Percentiles rank a stretch among this genome's conserved stretches.
phyloP scores from a whole-genome alignment of 2,113 vertebrate species.

The Leptobrachium leishanense region DNA sequence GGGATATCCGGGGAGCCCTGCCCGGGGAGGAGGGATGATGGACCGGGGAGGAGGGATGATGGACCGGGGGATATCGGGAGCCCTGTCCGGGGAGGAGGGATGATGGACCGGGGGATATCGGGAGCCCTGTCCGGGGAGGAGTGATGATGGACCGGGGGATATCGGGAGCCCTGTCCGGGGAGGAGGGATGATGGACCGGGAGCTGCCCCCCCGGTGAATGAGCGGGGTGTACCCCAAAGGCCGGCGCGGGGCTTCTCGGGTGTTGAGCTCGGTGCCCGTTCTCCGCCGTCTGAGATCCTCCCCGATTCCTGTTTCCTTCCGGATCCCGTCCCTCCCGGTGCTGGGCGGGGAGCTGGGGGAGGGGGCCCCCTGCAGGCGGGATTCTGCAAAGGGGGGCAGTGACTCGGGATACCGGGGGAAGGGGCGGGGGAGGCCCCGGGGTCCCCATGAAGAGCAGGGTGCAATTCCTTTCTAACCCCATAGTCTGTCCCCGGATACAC shows the following conservation, averaged over 20 bases:
- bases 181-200: too few species aligned
- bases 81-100: slow-evolving; percentile 43
- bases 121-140: too few species aligned
- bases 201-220: too few species aligned
- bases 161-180: too few species aligned
- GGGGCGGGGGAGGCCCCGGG: too few species aligned
- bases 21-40: too few species aligned
- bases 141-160: too few species aligned
- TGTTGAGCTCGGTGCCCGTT: neutral
- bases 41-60: neutral
- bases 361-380: slow-evolving; percentile 33
- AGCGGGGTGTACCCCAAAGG: too few species aligned
- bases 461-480: too few species aligned
- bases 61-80: slow-evolving; percentile 30
- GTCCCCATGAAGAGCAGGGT: too few species aligned
- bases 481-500: too few species aligned
- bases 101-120: neutral
- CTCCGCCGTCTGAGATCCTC: slow-evolving; percentile 2
- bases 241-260: too few species aligned
- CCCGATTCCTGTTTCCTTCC: slow-evolving; percentile 2
- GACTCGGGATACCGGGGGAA: slow-evolving; percentile 17
- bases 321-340: slow-evolving; percentile 38
- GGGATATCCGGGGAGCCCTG: neutral
- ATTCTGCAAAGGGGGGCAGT: neutral
- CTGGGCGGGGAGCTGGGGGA: slow-evolving; percentile 16